These are phyloP conservation scores for Chlorocebus sabaeus DNA, from an alignment of 2,113 vertebrate species.

Conservation along the genomic window DNA sequence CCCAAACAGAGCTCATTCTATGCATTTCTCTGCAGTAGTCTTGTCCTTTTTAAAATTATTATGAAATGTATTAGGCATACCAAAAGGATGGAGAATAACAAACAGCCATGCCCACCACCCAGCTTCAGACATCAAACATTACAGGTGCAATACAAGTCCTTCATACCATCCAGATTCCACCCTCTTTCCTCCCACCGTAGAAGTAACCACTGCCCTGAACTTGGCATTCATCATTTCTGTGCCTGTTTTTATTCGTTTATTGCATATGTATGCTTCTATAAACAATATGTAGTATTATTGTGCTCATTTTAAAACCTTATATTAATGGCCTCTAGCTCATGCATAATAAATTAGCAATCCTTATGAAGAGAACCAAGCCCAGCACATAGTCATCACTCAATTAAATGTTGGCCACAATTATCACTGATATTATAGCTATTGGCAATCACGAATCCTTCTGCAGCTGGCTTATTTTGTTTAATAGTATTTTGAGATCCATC, in stretches of 20 bases:
- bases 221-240: neutral
- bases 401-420: accelerated
- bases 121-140: neutral
- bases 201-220: neutral
- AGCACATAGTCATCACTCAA: neutral
- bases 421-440: accelerated
- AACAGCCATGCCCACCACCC: neutral
- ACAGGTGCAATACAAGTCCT: accelerated
- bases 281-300: accelerated
- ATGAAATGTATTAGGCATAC: neutral
- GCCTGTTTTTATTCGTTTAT: accelerated
- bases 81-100: neutral
- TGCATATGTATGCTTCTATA: neutral
- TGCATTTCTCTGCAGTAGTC: neutral
- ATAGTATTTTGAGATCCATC: neutral
- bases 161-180: neutral
- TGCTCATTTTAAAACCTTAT: neutral
- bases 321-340: neutral
- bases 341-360: neutral
- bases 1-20: neutral
- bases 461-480: neutral
- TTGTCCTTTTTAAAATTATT: neutral
- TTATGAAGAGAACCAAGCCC: neutral
- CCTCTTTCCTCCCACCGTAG: neutral
- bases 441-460: neutral